These are phyloP conservation scores for Sepiola atlantica DNA, from an alignment of 2,888 invertebrate species.

Conservation along the genomic window DNA sequence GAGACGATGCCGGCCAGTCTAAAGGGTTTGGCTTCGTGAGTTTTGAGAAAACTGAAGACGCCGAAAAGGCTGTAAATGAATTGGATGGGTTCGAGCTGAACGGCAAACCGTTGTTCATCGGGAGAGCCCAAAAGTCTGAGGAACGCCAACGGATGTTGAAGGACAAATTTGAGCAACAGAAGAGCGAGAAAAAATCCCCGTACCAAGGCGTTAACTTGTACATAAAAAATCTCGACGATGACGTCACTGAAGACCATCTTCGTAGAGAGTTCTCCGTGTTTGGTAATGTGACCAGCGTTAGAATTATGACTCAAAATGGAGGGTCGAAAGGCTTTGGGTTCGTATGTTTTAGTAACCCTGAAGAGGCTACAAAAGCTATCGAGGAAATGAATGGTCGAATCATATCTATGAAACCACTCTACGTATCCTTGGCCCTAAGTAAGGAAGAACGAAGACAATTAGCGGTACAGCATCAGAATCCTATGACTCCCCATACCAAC, in stretches of 20 bases:
- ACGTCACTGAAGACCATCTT: slow-evolving; percentile 94
- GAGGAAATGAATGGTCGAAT: slow-evolving; percentile 81
- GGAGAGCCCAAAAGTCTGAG: slow-evolving; percentile 98
- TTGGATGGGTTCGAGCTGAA: slow-evolving; percentile 85
- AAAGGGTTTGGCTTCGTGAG: slow-evolving; percentile 40
- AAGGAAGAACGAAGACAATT: slow-evolving; percentile 94
- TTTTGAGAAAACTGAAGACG: slow-evolving; percentile 38
- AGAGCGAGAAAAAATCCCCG: slow-evolving; percentile 83
- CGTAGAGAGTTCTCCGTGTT: slow-evolving; percentile 94
- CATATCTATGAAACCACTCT: slow-evolving; percentile 94
- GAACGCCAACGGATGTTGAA: slow-evolving; percentile 96
- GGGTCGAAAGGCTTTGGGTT: slow-evolving; percentile 90
- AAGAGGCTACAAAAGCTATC: not conserved
- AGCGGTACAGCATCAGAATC: not conserved
- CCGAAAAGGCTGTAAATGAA: slow-evolving; percentile 83
- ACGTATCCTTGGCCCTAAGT: slow-evolving; percentile 97
- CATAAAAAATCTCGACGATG: slow-evolving; percentile 97
- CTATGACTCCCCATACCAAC: not conserved
- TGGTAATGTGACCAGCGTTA: slow-evolving; percentile 95
- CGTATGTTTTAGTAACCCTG: slow-evolving; percentile 93
- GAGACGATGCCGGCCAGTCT: not conserved
- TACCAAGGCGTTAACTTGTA: slow-evolving; percentile 93
- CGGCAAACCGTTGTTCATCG: slow-evolving; percentile 84
- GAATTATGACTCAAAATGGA: slow-evolving; percentile 42
- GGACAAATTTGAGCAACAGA: slow-evolving; percentile 93